Evolutionary conservation across 35 echinoderm and acorn worm genomes (phyloP).

Genomic region (Heliocidaris tuberculata): DNA sequence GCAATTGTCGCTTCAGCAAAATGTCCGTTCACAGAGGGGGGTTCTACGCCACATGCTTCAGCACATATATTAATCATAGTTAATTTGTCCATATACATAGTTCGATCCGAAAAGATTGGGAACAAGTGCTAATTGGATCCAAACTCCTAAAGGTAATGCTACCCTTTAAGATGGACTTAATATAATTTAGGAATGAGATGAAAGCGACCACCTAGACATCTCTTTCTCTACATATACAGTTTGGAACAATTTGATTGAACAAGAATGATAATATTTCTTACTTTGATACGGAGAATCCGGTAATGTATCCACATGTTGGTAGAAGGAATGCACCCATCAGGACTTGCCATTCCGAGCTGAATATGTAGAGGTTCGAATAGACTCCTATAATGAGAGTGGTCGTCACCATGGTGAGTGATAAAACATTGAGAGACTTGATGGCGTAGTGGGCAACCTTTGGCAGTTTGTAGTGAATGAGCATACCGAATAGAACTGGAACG

Average conservation of each 20-base stretch:
- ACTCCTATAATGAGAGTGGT: slow-evolving; percentile 69
- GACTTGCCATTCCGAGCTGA: slow-evolving; percentile 63
- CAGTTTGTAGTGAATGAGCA: slow-evolving; percentile 79
- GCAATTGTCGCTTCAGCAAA: too few relatives aligned
- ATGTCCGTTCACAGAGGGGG: too few relatives aligned
- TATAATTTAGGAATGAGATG: neutral
- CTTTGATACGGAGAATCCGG: slow-evolving; percentile 71
- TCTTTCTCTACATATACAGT: neutral
- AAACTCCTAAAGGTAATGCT: neutral
- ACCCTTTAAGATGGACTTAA: neutral
- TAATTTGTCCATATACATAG: too few relatives aligned
- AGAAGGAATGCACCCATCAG: slow-evolving; percentile 77
- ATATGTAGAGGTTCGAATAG: slow-evolving; percentile 83
- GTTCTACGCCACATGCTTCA: too few relatives aligned
- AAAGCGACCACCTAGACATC: too few relatives aligned
- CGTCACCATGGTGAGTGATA: slow-evolving; percentile 69
- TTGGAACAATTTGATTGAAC: neutral
- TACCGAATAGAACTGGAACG: slow-evolving; percentile 75
- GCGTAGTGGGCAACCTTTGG: slow-evolving; percentile 83
- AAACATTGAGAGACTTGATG: slow-evolving; percentile 74
- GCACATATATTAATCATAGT: too few relatives aligned
- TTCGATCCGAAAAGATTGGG: neutral
- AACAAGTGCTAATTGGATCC: neutral
- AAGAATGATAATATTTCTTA: slow-evolving; percentile 22
- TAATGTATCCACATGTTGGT: slow-evolving; percentile 79